A percentile compares a stretch with the other conserved stretches of the same genome.
phyloP scores from a whole-genome alignment of 2,113 vertebrate species.

The Pseudonaja textilis region DNA sequence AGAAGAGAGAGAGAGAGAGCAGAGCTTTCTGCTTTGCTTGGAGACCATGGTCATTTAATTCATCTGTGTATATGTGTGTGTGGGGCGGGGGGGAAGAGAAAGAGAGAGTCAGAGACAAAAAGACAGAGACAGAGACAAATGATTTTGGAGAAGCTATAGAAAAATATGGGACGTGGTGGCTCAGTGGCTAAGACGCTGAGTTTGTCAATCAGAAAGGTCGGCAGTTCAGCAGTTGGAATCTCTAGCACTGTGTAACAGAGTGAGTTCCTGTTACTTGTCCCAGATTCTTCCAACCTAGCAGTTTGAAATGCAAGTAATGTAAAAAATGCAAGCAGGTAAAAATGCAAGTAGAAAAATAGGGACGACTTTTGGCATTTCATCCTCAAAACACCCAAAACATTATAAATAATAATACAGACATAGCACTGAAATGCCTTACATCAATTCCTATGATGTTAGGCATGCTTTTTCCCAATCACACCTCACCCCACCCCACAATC shows the following conservation, averaged over 20 bases:
- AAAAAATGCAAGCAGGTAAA: too few relatives aligned
- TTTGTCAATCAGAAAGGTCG: too few relatives aligned
- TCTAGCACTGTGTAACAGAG: too few relatives aligned
- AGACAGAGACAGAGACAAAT: too few relatives aligned
- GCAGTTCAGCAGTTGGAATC: too few relatives aligned
- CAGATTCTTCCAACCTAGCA: too few relatives aligned
- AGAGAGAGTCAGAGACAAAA: too few relatives aligned
- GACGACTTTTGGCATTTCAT: background rate
- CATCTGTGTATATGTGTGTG: background rate
- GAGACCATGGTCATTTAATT: background rate
- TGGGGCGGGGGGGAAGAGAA: too few relatives aligned
- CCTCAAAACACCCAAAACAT: background rate
- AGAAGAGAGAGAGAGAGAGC: background rate
- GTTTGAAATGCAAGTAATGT: too few relatives aligned
- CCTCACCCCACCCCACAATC: background rate
- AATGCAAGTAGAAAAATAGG: too few relatives aligned
- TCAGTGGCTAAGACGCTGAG: too few relatives aligned
- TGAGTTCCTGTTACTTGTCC: too few relatives aligned
- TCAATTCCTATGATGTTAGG: background rate
- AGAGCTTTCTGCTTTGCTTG: background rate
- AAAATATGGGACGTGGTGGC: background rate
- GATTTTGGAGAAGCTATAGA: background rate
- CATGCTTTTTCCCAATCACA: background rate
- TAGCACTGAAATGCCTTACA: background rate
- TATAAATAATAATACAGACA: background rate